Base-by-base conservation (phyloP, 2,113 vertebrate species). In the Lota lota region DNA sequence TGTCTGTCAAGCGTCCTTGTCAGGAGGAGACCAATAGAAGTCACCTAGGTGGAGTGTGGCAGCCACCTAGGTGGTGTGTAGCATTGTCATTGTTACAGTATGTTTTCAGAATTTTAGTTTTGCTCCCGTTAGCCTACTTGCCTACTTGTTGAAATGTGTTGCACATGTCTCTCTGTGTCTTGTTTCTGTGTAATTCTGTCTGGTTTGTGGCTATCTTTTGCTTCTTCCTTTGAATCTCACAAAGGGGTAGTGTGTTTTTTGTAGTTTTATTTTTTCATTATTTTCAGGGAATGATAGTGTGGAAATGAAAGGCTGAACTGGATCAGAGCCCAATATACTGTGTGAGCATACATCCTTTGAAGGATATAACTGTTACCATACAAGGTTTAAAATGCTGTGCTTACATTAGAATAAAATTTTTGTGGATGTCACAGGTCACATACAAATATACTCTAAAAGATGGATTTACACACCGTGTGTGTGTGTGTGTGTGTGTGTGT, bases 181-280 rank as follows among this genome's bases (percentile, higher is more conserved):
- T 69, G 36, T 65, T 7, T 40, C 22, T 69, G n/a, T 58, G 16
- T 58, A 7, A 18, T 61, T 56, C 15, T n/a, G 10, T n/a, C 33
- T 20, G 10, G 15, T 11, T 18, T 10, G 1, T 36, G 3, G 8
- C 24, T 36, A 18, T 33, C 22, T 16, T 60, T 68, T 24, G 24
- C 24, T 68, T 6, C 58, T 53, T 6, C 69, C 40, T 69, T 33
- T 47, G 19, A 58, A 5, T 57, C 64, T 61, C 61, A 67, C 70
- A 22, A 18, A 51, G 28, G 57, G 69, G 67, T 64, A 61, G n/a
- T 22, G 20, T 66, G 58, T 87, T 74, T 83, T 83, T 83, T 80
- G 65, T n/a, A n/a, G n/a, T n/a, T n/a, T n/a, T n/a, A n/a, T n/a
- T n/a, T 77, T 87, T 79, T 80, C 73, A 81, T 83, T 78, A 74